These are phyloP conservation scores for Desoria tigrina DNA, from an alignment of 2,888 invertebrate species.

Conservation along the genomic window DNA sequence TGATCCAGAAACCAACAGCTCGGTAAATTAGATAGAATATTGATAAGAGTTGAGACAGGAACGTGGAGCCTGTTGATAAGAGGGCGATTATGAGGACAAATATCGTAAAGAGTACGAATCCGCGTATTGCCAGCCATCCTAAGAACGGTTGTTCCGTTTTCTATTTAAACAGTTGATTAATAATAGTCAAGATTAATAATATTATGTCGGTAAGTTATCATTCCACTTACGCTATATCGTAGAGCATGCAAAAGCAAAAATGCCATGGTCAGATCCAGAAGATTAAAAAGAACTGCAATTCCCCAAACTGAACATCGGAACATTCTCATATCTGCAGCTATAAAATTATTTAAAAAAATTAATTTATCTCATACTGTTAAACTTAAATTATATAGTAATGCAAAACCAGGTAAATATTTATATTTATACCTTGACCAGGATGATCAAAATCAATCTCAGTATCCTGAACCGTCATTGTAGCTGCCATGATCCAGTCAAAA, in stretches of 20 bases:
- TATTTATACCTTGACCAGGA: slow-evolving; percentile 30
- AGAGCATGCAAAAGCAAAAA: slow-evolving; percentile 31
- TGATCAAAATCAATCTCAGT: slow-evolving; percentile 20
- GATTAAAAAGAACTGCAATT: slow-evolving; percentile 37
- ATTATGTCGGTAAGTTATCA: background rate
- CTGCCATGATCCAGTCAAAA: slow-evolving; percentile 35
- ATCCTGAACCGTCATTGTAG: slow-evolving; percentile 37
- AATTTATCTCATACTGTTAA: background rate
- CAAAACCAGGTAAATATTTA: background rate
- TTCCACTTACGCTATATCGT: slow-evolving; percentile 33
- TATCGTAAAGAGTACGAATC: slow-evolving; percentile 34
- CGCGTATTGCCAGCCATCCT: slow-evolving; percentile 31
- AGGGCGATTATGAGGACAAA: slow-evolving; percentile 36
- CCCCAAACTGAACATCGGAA: slow-evolving; percentile 41
- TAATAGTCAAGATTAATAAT: background rate
- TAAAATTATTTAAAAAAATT: slow-evolving; percentile 5
- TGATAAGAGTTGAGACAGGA: slow-evolving; percentile 29
- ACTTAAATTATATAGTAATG: background rate
- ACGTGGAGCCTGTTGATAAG: slow-evolving; percentile 33
- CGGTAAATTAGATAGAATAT: slow-evolving; percentile 36
- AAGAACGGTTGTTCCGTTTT: slow-evolving; percentile 35
- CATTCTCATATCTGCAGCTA: slow-evolving; percentile 32
- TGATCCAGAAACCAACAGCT: slow-evolving; percentile 31
- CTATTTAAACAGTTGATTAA: slow-evolving; percentile 17
- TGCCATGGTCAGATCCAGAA: slow-evolving; percentile 37